Conservation (phyloP, 2,888 invertebrate genomes). For the Nephrotoma guestfalica region DNA sequence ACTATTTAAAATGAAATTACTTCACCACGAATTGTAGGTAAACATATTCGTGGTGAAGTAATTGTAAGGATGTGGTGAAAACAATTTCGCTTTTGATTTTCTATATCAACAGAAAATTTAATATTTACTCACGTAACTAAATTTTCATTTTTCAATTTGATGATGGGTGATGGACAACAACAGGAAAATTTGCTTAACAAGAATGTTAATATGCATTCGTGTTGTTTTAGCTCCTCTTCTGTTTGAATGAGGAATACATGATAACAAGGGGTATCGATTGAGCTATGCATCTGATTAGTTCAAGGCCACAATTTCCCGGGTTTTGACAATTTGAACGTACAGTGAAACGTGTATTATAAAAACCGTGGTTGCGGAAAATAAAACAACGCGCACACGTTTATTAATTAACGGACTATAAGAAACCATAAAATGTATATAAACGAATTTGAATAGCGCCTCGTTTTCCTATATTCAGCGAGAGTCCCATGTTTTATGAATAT, state of each 20-base stretch:
- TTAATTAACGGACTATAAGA: neutral
- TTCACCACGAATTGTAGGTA: neutral
- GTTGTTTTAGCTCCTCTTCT: neutral
- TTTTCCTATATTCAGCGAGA: neutral
- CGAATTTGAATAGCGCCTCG: neutral
- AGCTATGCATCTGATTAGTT: no score
- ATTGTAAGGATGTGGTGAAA: neutral
- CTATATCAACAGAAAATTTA: neutral
- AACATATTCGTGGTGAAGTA: neutral
- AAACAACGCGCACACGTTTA: neutral
- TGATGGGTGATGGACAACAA: neutral
- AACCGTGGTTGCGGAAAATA: neutral
- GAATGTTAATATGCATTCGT: neutral
- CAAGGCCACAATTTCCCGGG: no score
- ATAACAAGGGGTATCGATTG: no score
- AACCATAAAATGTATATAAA: neutral
- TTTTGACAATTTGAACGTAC: no score
- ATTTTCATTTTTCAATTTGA: neutral
- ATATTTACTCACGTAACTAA: neutral
- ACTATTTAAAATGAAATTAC: neutral
- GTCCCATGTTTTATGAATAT: neutral
- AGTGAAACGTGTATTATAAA: no score
- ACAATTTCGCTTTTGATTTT: neutral
- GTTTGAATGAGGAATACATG: neutral
- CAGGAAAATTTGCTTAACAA: neutral